Conservation (phyloP, 2,888 invertebrate genomes). For the Nymphalis urticae region DNA sequence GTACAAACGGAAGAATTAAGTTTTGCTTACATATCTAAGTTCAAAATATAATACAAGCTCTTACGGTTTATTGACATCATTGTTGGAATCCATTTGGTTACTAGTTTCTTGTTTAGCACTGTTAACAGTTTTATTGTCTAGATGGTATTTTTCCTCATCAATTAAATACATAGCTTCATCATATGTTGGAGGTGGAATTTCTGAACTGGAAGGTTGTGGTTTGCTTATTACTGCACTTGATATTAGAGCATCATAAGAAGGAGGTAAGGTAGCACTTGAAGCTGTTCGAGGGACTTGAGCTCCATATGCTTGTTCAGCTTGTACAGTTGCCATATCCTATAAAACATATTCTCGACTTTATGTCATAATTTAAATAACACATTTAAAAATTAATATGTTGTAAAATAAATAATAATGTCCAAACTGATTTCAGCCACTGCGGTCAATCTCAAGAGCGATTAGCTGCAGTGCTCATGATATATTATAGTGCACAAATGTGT, state of each 20-base stretch:
- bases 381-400: too few species aligned
- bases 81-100: conserved; percentile 53
- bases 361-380: too few species aligned
- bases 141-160: conserved; percentile 68
- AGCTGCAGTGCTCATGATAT: too few species aligned
- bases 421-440: too few species aligned
- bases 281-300: conserved; percentile 79
- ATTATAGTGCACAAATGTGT: too few species aligned
- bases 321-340: conserved; percentile 81
- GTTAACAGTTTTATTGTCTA: conserved; percentile 55
- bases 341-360: conserved; percentile 44
- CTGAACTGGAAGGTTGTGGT: conserved; percentile 75
- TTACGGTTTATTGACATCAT: conserved; percentile 70
- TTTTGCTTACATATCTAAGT: conserved; percentile 62
- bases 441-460: too few species aligned
- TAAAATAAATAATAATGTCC: too few species aligned
- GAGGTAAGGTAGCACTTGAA: conserved; percentile 82
- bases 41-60: conserved; percentile 48
- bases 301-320: conserved; percentile 78
- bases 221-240: conserved; percentile 64
- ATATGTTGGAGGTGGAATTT: conserved; percentile 83
- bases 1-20: conserved; percentile 76
- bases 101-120: conserved; percentile 69
- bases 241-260: conserved; percentile 83
- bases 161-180: conserved; percentile 83